Evolutionary conservation across 1,140 invertebrate genomes (phyloP), one percentile per base, ranked within the genome.

Genomic region (Idris sp.): DNA sequence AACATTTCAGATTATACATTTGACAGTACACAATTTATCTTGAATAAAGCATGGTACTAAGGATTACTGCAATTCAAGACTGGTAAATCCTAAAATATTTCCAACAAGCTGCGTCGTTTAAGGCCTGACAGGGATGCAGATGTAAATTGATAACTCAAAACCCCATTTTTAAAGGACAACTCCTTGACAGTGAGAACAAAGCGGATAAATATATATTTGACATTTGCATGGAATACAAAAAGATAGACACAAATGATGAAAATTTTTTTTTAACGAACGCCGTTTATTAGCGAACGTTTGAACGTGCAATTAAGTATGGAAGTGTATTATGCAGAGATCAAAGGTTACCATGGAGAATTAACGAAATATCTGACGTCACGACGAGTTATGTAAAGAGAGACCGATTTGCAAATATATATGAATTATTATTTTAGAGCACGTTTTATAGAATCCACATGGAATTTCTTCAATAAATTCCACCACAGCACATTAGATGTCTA

Each of bases 291-390:
- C 33, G 51, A 67, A 48, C 41, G 41, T 56, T 67, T 56, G 40
- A 67, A 15, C 25, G 22, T 3, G 43, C 43, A 67, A 67, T 67
- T 67, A 49, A 48, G 41, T 31, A 33, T 22, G 6, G 15, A 54
- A 56, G 16, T 48, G 8, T 26, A 67, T 67, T 67, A 48, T 40
- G 15, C 51, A 0, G 11, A 40, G 41, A 54, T 67, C 62, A 67
- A 67, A 67, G 49, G 62, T 67, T 67, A 26, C 49, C 51, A 68
- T 68, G 53, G 64, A 68, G 53, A 58, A 68, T 58, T 49, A 68
- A 49, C 51, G 64, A 68, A 68, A 58, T 49, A 43, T 43, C 18
- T 58, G 51, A 68, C 51, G 51, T 68, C 51, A 58, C 31, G 19
- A 14, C 11, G 16, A 16, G 18, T 56, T 56, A 56, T 43, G 43